Conservation (phyloP, 2,888 invertebrate genomes). For the Spisula solida region DNA sequence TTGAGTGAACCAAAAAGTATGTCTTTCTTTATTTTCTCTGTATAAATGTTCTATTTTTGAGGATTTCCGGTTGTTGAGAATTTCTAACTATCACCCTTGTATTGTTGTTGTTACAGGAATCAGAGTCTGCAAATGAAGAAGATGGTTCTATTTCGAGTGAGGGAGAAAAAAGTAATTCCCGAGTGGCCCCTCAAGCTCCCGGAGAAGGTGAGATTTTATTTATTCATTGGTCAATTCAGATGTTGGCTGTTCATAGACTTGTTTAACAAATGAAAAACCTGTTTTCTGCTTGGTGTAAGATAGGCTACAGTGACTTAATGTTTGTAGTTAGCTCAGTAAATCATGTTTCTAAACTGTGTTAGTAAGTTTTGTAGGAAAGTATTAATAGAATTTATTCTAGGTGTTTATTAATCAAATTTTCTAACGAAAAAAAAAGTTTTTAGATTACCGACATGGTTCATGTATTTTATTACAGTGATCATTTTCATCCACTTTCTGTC, state of each 20-base stretch:
- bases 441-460: too few species aligned
- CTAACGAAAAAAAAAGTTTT: too few species aligned
- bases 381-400: too few species aligned
- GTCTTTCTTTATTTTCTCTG: too few species aligned
- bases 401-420: too few species aligned
- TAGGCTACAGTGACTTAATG: background rate
- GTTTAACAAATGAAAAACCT: background rate
- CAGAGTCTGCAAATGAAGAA: constrained; percentile 87
- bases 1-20: too few species aligned
- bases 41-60: too few species aligned
- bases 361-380: background rate
- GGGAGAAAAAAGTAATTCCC: constrained; percentile 59
- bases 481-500: too few species aligned
- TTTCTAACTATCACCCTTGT: too few species aligned
- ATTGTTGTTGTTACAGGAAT: constrained; percentile 83
- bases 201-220: constrained; percentile 68
- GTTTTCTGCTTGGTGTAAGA: background rate
- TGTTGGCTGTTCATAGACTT: background rate
- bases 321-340: background rate
- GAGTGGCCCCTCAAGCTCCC: constrained; percentile 73
- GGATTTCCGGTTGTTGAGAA: too few species aligned
- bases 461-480: too few species aligned
- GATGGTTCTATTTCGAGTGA: constrained; percentile 75
- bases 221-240: background rate
- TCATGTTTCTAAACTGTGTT: constrained; percentile 5